Base-by-base conservation (phyloP, 2,797 vertebrate genomes). In the Takifugu rubripes region DNA sequence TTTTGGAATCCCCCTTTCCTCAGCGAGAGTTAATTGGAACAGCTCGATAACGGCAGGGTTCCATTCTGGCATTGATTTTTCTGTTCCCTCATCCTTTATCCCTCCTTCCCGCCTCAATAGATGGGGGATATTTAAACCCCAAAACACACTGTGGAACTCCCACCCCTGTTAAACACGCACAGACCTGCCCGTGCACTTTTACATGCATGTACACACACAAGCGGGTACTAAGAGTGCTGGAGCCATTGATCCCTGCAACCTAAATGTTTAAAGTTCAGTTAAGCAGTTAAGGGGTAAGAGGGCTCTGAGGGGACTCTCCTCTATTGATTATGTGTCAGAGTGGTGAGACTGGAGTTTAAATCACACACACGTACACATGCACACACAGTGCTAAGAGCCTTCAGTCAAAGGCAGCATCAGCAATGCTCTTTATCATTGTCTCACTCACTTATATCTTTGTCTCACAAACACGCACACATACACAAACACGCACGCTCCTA, bases 241-340 rank as follows among this genome's bases (percentile, higher is more conserved):
- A 89, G 89, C 91, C 93, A 96, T 96, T 94, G 95, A 96, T 96
- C 92, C 93, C 89, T 72, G 85, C 93, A 93, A 91, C 94, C 92
- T 92, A 93, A 96, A 94, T 91, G 90, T 94, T 97, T 95, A 95
- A 94, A 97, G 94, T 97, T 96, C 94, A 96, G 92, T 95, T 95
- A 95, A 96, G 93, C 94, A 94, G 94, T 95, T 94, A 95, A 94
- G 94, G 94, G 94, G 92, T 94, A 94, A 94, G 92, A 94, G 93
- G 93, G 92, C 93, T 96, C 94, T 84, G 67, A 94, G 93, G 95
- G 93, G 94, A 96, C 93, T 93, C 89, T 75, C 91, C 91, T 88
- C 87, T 91, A 97, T 98, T 94, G 95, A 98, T 97, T 97, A 96
- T 94, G 90, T 96, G 94, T 96, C 95, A 93, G 91, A 77, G 85